Conservation (phyloP, 2,797 vertebrate genomes). For the Manis pentadactyla region DNA sequence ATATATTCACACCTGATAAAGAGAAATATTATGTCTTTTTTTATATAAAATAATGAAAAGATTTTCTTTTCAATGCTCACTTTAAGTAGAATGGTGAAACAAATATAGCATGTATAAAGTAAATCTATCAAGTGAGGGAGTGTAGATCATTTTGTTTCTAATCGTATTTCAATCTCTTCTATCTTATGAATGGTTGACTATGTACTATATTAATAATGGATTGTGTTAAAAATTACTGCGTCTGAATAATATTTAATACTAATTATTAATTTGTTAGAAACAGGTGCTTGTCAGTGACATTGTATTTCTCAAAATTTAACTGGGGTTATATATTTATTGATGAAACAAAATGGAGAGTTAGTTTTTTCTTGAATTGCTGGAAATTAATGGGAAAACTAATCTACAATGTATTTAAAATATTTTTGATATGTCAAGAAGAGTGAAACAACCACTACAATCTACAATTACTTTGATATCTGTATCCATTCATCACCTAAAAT, state of each 20-base stretch:
- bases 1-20: neutral
- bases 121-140: neutral
- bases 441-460: neutral
- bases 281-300: neutral
- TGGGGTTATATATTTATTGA: neutral
- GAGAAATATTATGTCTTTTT: neutral
- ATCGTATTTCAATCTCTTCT: neutral
- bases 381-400: slow-evolving; percentile 26
- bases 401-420: neutral
- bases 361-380: neutral
- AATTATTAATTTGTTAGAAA: neutral
- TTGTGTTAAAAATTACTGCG: neutral
- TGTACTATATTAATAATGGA: neutral
- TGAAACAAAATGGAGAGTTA: neutral
- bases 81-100: neutral
- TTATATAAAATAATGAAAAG: neutral
- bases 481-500: neutral
- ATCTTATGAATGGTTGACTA: neutral
- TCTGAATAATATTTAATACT: neutral
- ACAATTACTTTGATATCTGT: neutral
- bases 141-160: neutral
- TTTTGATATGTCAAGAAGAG: neutral
- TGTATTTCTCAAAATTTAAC: neutral
- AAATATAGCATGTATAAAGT: neutral
- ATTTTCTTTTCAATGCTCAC: neutral